Evolutionary conservation across 2,113 vertebrate species (phyloP), one percentile per base, ranked within the genome.

Genomic region (Cephalopholis sonnerati): DNA sequence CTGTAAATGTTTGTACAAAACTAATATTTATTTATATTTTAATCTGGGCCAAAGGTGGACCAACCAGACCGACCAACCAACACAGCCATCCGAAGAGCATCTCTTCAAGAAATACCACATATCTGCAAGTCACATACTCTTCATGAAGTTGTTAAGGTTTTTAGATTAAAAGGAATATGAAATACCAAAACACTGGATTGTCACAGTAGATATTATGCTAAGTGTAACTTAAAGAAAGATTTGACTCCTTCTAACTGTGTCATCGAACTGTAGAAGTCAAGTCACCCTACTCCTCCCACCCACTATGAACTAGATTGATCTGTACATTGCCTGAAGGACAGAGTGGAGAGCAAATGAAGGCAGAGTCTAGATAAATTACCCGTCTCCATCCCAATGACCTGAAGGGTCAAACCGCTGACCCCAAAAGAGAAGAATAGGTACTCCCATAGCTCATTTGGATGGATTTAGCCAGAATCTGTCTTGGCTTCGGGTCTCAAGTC

Each of bases 381-480:
- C 8, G 4, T 57, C 55, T 85, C 70, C 36, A 44, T 81, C 74
- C 72, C 78, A 82, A 16, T 67, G 78, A 84, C 73, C 62, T 68
- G 20, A 74, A 46, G 44, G 81, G 72, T 80, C 53, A 84, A 72
- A 82, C 50, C 39, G 29, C 54, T 82, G 81, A 85, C 74, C 83
- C 48, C 69, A 74, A 3, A 63, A 59, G 53, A 67, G 39, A 54
- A 50, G 13, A 75, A 68, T 39, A 24, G 18, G 11, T 15, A 15
- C 20, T 50, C 41, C 62, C 75, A 79, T 74, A 64, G 24, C 71
- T 80, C 66, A 87, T 71, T 68, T 66, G 65, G 57, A 79, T 79
- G 54, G 63, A 78, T 74, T 71, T 46, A 29, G 27, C 20, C 64
- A 70, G 72, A 67, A 70, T 82, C 15, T 16, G 39, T 71, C 71